Evolutionary conservation across 2,888 invertebrate species (phyloP), one percentile per base, ranked within the genome.

Genomic region (Trichacis sp.): DNA sequence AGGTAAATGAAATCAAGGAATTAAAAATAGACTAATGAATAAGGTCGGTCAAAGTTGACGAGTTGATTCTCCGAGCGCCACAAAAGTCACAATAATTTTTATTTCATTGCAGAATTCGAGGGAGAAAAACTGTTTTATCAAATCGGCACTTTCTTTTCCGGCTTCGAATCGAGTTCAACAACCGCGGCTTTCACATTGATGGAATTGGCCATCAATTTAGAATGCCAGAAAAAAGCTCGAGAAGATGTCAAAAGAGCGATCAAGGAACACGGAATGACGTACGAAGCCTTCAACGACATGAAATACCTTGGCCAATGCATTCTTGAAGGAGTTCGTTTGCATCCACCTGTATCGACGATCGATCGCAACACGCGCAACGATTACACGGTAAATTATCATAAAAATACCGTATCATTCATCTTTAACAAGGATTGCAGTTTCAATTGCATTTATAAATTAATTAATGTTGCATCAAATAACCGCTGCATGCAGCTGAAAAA

Each of bases 81-180:
- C n/a, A n/a, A n/a, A n/a, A n/a, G n/a, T n/a, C n/a, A n/a, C n/a
- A n/a, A n/a, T n/a, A n/a, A 4, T 40, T 46, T 9, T 43, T 4
- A 43, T 80, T 80, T n/a, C n/a, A n/a, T n/a, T n/a, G n/a, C n/a
- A n/a, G n/a, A 78, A 68, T 82, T 82, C 52, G 78, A 79, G 38
- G 81, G 81, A 2, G 79, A 80, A 20, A 79, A 80, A 68, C 63
- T 82, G 12, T 51, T 82, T 1, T 77, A 72, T 12, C 82, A 82
- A 46, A 76, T 80, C 2, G 82, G 80, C 11, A 81, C 80, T 1
- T 80, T 82, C 47, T 82, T 82, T 50, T 80, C 82, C 12, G 82
- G 82, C 12, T 81, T 80, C 48, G 82, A 82, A 57, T 81, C 82
- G 0, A 82, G 80, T 54, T 74, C 79, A 3, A 76, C 79, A 0